A percentile compares a stretch with the other conserved stretches of the same genome.
Evolutionary conservation across 1,140 invertebrate genomes (phyloP).

Genomic region (Ostrea edulis): DNA sequence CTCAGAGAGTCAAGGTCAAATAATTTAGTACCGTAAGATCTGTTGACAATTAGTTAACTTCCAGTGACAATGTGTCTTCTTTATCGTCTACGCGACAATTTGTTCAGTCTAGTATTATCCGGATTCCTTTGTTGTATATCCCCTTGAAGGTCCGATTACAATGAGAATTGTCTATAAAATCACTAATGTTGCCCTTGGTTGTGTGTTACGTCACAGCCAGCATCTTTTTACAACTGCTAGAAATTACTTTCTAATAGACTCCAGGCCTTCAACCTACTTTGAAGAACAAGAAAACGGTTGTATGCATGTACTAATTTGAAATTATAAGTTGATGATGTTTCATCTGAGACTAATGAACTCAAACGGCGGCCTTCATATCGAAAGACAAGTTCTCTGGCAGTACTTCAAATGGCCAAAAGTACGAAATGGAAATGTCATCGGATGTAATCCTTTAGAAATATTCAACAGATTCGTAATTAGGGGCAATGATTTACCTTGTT

Average conservation of each 20-base stretch:
- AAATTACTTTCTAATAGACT: constrained; percentile 8
- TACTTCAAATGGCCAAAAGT: constrained; percentile 18
- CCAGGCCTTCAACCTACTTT: neutral
- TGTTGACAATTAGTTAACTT: too few species aligned
- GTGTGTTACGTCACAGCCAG: constrained; percentile 12
- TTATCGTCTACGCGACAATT: neutral
- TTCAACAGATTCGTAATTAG: neutral
- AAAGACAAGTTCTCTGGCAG: constrained; percentile 20
- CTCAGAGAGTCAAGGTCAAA: neutral
- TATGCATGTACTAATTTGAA: neutral
- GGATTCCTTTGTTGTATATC: neutral
- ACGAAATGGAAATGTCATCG: constrained; percentile 3
- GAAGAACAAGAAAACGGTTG: neutral
- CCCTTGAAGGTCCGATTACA: constrained; percentile 1
- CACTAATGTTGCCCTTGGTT: neutral
- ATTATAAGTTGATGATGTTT: constrained; percentile 10
- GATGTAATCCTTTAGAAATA: neutral
- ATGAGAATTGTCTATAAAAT: constrained; percentile 2
- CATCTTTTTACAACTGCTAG: constrained; percentile 19
- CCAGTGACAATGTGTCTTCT: neutral
- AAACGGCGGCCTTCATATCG: neutral
- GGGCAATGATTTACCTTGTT: neutral
- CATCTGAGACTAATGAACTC: constrained; percentile 13
- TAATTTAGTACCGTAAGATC: too few species aligned
- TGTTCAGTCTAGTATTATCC: constrained; percentile 1